phyloP scores from a whole-genome alignment of 2,888 invertebrate genomes.

The Cosmia pyralina region DNA sequence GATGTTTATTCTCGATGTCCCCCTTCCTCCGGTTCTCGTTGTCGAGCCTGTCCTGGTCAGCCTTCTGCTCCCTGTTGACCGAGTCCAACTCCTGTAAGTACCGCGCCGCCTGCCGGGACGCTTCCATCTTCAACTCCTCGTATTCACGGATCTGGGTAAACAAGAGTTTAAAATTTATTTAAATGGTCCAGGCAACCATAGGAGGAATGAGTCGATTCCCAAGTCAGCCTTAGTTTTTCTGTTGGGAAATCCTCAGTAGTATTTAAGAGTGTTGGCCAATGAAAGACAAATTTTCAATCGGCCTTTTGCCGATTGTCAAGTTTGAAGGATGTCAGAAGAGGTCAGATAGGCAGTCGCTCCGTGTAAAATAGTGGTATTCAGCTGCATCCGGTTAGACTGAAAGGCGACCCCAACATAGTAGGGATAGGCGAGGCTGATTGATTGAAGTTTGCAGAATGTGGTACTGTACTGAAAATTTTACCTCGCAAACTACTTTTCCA shows the following conservation, averaged over 20 bases:
- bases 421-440: not conserved
- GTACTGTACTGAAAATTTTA: not conserved
- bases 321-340: not conserved
- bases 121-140: conserved; percentile 98
- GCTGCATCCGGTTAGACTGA: not conserved
- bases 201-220: not conserved
- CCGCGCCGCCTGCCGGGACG: conserved; percentile 97
- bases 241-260: not conserved
- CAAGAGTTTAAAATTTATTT: not conserved
- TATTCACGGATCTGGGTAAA: conserved; percentile 94
- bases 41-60: conserved; percentile 98
- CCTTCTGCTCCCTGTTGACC: conserved; percentile 98
- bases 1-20: conserved; percentile 96
- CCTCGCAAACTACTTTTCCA: not conserved
- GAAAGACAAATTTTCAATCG: not conserved
- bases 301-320: not conserved
- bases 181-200: not conserved
- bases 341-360: not conserved
- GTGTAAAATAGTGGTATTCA: not conserved
- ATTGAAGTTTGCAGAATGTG: not conserved
- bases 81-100: conserved; percentile 98
- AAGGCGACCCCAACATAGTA: not conserved
- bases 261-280: not conserved
- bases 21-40: conserved; percentile 97
- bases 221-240: not conserved